Percentiles rank a stretch among this genome's conserved stretches.
phyloP scores from a whole-genome alignment of 2,113 vertebrate species.

The Phylloscopus trochilus region DNA sequence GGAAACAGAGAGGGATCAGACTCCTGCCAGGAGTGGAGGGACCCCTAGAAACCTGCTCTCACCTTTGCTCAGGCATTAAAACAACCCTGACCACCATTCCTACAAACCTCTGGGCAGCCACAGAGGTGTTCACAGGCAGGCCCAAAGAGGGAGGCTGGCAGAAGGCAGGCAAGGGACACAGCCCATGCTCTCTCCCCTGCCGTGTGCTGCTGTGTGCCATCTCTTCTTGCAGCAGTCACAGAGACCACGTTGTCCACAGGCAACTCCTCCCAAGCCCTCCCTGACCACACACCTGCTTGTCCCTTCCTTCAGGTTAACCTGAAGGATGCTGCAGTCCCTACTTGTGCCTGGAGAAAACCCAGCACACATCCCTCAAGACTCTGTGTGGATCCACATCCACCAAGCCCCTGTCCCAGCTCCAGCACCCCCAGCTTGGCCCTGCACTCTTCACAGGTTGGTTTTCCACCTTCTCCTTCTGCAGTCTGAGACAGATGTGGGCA shows the following conservation, averaged over 20 bases:
- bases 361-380: rapidly evolving
- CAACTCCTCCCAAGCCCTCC: not conserved
- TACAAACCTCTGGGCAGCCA: not conserved
- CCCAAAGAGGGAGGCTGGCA: not conserved
- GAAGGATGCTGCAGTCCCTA: not conserved
- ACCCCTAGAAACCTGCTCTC: not conserved
- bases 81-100: too few relatives aligned
- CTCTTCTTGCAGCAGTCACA: not conserved
- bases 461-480: not conserved
- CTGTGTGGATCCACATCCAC: not conserved
- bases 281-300: not conserved
- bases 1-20: not conserved
- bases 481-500: not conserved
- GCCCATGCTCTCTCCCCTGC: not conserved
- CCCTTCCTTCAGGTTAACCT: not conserved
- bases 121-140: not conserved
- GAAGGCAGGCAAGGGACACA: not conserved
- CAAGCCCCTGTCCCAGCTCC: not conserved
- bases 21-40: not conserved
- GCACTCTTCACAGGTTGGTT: not conserved
- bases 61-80: not conserved
- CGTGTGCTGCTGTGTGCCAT: not conserved
- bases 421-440: not conserved
- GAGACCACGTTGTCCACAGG: rapidly evolving
- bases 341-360: not conserved